These are phyloP conservation scores for Euphysa ruthae DNA, from an alignment of 30 jellyfish, hydroid and myxozoan species.

Conservation along the genomic window DNA sequence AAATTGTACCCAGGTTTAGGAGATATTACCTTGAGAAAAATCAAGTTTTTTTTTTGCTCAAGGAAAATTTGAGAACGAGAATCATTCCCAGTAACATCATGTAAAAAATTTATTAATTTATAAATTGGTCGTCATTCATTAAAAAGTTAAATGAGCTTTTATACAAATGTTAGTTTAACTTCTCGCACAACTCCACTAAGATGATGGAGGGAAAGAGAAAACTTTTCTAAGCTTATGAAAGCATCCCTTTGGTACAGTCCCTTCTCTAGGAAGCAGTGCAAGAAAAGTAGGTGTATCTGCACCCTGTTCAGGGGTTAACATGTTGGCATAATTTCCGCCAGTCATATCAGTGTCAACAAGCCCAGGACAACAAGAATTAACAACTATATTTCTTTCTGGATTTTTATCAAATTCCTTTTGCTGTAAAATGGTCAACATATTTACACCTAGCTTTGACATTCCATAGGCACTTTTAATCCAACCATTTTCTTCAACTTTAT, in stretches of 20 bases:
- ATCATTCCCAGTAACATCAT: too few species aligned
- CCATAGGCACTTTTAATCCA: slow-evolving; percentile 79
- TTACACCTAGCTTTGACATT: slow-evolving; percentile 70
- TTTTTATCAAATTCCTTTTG: slow-evolving; percentile 13
- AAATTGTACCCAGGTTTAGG: too few species aligned
- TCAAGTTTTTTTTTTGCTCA: too few species aligned
- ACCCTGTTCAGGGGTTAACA: slow-evolving; percentile 28
- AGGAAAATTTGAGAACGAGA: too few species aligned
- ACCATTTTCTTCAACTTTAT: slow-evolving; percentile 43
- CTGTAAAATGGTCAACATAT: slow-evolving; percentile 41
- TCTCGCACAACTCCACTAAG: too few species aligned
- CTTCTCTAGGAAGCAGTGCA: slow-evolving; percentile 23
- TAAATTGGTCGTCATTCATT: too few species aligned
- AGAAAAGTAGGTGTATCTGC: slow-evolving; percentile 40
- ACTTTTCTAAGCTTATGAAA: slow-evolving; percentile 9
- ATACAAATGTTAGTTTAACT: too few species aligned
- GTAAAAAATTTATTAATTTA: too few species aligned
- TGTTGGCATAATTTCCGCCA: slow-evolving; percentile 28
- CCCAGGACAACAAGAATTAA: slow-evolving; percentile 35
- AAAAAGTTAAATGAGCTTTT: too few species aligned
- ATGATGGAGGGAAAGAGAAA: slow-evolving; percentile 20
- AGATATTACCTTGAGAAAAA: too few species aligned
- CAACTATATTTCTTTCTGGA: slow-evolving; percentile 22
- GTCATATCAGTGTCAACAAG: slow-evolving; percentile 31
- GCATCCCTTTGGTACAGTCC: slow-evolving; percentile 15